These are phyloP conservation scores for Stercorarius parasiticus DNA, from an alignment of 2,113 vertebrate species.

Conservation along the genomic window DNA sequence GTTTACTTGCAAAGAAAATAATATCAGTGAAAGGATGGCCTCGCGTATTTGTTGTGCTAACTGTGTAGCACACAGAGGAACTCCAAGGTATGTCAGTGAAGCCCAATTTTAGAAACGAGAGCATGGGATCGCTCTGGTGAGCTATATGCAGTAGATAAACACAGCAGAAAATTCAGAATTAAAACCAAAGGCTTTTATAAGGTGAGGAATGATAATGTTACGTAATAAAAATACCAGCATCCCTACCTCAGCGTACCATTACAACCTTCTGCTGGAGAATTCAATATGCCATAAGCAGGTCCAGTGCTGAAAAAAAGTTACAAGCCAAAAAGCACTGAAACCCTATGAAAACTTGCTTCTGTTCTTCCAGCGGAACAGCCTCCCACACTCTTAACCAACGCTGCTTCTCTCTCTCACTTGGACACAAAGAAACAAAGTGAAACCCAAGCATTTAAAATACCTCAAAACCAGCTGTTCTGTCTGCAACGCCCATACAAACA, in stretches of 20 bases:
- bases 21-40: not conserved
- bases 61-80: not conserved
- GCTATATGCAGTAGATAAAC: not conserved
- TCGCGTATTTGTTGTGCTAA: not conserved
- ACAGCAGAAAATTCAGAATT: not conserved
- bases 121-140: not conserved
- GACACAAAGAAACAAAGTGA: not conserved
- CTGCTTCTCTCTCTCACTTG: not conserved
- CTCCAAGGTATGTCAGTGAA: not conserved
- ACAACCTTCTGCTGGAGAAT: not conserved
- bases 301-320: not conserved
- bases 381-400: not conserved
- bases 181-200: not conserved
- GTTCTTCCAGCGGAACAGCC: not conserved
- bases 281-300: not conserved
- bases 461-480: not conserved
- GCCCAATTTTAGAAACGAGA: constrained; percentile 4
- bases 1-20: not conserved
- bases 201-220: not conserved
- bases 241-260: not conserved
- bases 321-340: not conserved
- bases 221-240: not conserved
- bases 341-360: not conserved
- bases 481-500: not conserved
- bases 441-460: not conserved